Evolutionary conservation across 2,888 invertebrate species (phyloP).

Genomic region (Perizoma affinitatum): DNA sequence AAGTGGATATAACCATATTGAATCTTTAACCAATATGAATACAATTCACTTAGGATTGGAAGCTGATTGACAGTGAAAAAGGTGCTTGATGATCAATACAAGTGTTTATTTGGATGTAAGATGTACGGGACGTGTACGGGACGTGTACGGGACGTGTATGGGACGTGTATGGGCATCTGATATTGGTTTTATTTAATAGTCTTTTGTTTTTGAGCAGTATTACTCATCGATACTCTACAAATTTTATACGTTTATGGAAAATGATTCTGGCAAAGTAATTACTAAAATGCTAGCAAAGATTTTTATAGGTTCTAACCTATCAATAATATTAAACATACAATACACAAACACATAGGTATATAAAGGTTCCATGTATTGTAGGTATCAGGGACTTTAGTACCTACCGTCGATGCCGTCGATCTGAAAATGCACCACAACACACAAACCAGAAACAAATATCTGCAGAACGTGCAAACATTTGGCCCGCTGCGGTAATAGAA

Average conservation of each 20-base stretch:
- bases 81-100: slow-evolving; percentile 31
- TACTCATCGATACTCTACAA: slow-evolving; percentile 13
- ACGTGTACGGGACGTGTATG: slow-evolving; percentile 33
- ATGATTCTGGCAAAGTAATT: no score
- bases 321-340: no score
- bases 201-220: slow-evolving; percentile 23
- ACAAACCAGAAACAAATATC: no score
- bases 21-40: not conserved
- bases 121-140: slow-evolving; percentile 32
- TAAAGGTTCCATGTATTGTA: no score
- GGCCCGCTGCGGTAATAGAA: no score
- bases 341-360: no score
- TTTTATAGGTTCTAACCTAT: no score
- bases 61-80: not conserved
- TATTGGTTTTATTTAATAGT: slow-evolving; percentile 22
- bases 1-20: not conserved
- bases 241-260: not conserved
- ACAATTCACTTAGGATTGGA: slow-evolving; percentile 1
- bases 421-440: no score
- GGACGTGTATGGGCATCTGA: slow-evolving; percentile 29
- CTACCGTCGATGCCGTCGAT: no score
- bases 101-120: slow-evolving; percentile 32
- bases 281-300: no score
- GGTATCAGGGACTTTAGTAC: no score
- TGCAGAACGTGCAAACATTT: no score